phyloP scores from a whole-genome alignment of 2,888 invertebrate genomes.

The Temnothorax unifasciatus region DNA sequence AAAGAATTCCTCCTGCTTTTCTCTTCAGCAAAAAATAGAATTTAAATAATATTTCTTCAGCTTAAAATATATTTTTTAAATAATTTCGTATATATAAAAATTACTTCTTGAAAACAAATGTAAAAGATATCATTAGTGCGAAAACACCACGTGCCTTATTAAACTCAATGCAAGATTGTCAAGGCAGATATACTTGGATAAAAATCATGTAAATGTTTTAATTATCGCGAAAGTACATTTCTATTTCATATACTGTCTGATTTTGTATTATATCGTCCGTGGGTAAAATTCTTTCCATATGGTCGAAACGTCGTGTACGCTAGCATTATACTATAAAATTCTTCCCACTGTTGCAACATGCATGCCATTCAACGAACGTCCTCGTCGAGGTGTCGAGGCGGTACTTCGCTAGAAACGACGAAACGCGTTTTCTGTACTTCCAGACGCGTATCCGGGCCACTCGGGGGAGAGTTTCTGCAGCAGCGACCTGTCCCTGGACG shows the following conservation, averaged over 20 bases:
- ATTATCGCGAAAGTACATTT: neutral
- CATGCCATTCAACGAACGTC: neutral
- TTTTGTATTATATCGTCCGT: neutral
- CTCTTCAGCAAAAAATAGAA: neutral
- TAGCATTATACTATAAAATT: too few relatives aligned
- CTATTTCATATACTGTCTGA: neutral
- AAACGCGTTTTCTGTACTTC: constrained; percentile 76
- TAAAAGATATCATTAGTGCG: neutral
- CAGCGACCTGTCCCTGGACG: constrained; percentile 95
- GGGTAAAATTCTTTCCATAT: too few relatives aligned
- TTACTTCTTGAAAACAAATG: neutral
- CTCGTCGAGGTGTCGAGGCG: too few relatives aligned
- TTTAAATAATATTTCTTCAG: neutral
- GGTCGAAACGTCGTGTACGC: too few relatives aligned
- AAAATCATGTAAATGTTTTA: neutral
- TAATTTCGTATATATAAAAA: neutral
- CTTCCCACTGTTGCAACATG: neutral
- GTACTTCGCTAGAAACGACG: neutral
- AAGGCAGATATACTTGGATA: neutral
- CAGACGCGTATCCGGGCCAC: constrained; percentile 93
- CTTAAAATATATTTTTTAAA: neutral
- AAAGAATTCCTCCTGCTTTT: neutral
- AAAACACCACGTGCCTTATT: neutral
- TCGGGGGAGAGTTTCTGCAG: constrained; percentile 97
- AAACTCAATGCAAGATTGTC: neutral